Base-by-base conservation (phyloP, 1,140 invertebrate species). In the Nixonia krombeini region DNA sequence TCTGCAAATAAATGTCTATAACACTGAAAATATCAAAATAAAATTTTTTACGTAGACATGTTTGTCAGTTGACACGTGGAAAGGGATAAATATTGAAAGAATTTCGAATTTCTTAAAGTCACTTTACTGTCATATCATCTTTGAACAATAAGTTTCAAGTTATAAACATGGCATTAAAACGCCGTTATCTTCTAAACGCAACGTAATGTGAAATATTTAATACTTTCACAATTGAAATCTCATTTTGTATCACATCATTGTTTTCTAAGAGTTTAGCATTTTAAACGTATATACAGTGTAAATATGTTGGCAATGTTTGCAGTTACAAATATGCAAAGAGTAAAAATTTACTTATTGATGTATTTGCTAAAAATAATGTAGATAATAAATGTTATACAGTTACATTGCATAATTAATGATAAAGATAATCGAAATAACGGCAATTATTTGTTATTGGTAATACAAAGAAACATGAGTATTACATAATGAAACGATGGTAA, bases 31-130 rank as follows among this genome's bases (percentile, higher is more conserved):
- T n/a, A n/a, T n/a, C n/a, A n/a, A n/a, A n/a, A 21, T 6, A 21
- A 21, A 21, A 21, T 21, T 21, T 21, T 21, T 3, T 21, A 21
- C 2, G 6, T 21, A 21, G 6, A 40, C 16, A n/a, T n/a, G n/a
- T n/a, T n/a, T n/a, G n/a, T n/a, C n/a, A 21, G 16, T 17, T 18
- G 1, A n/a, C 37, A 49, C 15, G 26, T 67, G 57, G 57, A 68
- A 8, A 62, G 57, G 65, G 52, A 57, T 38, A 49, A 55, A 42
- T 46, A 62, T 31, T 58, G 53, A 69, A 37, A 69, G 58, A 55
- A 40, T 57, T 13, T 33, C 49, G 52, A 62, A 18, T 69, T 53
- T 52, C 42, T 63, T 52, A 38, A 69, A 62, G 15, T 62, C 23
- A 57, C 37, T 62, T 62, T 68, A 57, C 57, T 59, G 12, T 51